Conservation (phyloP, 2,888 invertebrate genomes). For the Sminthurinus aureus region DNA sequence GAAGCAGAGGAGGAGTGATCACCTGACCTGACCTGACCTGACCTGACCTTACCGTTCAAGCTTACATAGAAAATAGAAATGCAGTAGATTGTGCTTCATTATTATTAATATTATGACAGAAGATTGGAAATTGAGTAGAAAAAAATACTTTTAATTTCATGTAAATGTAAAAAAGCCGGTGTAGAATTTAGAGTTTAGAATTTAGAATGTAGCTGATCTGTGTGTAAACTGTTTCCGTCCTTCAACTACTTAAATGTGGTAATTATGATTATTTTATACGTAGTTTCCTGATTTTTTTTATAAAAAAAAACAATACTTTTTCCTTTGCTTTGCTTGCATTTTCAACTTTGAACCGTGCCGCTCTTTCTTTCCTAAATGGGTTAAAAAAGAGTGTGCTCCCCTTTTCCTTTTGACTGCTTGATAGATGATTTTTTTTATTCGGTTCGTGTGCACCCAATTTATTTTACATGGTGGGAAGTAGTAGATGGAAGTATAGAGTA, state of each 20-base stretch:
- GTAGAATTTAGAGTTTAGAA: background rate
- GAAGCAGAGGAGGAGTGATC: background rate
- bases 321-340: background rate
- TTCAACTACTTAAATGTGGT: conserved; percentile 11
- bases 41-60: background rate
- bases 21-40: background rate
- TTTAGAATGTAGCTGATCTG: background rate
- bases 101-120: no score
- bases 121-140: background rate
- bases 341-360: background rate
- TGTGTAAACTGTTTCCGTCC: background rate
- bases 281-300: background rate
- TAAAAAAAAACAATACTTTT: background rate
- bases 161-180: background rate
- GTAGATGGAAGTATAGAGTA: no score
- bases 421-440: background rate
- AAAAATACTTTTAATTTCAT: background rate
- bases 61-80: background rate
- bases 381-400: background rate
- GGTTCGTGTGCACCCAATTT: no score
- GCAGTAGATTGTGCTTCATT: no score
- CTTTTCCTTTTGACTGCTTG: background rate
- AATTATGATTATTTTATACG: background rate
- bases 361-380: background rate
- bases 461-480: no score